Evolutionary conservation across 2,113 vertebrate species (phyloP).

Genomic region (Podiceps cristatus): DNA sequence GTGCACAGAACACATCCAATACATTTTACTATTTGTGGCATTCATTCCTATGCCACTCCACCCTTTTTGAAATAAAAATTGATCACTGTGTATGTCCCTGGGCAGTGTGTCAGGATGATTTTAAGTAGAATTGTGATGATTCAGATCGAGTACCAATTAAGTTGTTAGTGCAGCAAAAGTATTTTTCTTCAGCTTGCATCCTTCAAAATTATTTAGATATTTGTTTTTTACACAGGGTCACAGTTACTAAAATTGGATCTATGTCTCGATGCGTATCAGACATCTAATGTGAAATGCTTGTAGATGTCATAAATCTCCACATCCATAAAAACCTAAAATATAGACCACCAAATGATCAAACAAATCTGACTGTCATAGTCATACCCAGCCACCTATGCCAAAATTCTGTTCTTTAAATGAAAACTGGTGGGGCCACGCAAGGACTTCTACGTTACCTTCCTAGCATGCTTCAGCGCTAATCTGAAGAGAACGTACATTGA

Average conservation of each 20-base stretch:
- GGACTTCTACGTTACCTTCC: not conserved
- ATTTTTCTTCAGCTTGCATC: not conserved
- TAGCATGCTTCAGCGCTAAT: not conserved
- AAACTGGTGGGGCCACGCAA: not conserved
- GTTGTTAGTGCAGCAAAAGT: not conserved
- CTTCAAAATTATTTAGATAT: not conserved
- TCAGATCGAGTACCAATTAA: not conserved
- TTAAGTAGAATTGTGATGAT: not conserved
- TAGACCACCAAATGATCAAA: fast-evolving
- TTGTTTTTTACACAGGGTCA: not conserved
- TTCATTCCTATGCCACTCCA: not conserved
- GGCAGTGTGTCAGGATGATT: not conserved
- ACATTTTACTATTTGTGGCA: not conserved
- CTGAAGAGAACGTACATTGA: not conserved
- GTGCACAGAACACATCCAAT: not conserved
- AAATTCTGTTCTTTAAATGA: not conserved
- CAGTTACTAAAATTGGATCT: not conserved
- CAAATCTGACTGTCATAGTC: not conserved
- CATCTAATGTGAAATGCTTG: not conserved
- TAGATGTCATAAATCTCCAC: not conserved
- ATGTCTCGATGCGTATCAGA: not conserved
- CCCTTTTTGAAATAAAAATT: not conserved
- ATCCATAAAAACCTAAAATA: not conserved
- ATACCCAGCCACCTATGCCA: not conserved
- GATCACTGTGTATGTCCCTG: not conserved